phyloP scores from a whole-genome alignment of 2,888 invertebrate genomes.

The Caenorhabditis sulstoni region DNA sequence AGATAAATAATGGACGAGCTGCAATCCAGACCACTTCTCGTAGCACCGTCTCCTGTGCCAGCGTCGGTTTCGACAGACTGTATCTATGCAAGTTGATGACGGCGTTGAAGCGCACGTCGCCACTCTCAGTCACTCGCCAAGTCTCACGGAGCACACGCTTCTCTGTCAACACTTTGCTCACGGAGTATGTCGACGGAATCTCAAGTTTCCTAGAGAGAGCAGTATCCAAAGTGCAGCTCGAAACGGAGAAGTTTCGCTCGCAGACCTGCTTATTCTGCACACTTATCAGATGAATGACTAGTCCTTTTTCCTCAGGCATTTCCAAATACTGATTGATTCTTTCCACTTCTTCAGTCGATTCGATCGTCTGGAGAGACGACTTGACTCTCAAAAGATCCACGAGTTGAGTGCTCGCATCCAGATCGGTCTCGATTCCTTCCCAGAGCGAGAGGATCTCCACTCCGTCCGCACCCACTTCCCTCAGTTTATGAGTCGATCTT shows the following conservation, averaged over 20 bases:
- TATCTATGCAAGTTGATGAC: slow-evolving; percentile 72
- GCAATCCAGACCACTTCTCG: slow-evolving; percentile 69
- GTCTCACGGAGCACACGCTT: slow-evolving; percentile 50
- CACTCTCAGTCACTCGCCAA: slow-evolving; percentile 56
- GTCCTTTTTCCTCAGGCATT: slow-evolving; percentile 55
- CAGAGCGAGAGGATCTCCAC: slow-evolving; percentile 73
- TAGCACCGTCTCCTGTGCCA: slow-evolving; percentile 61
- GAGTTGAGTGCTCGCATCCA: slow-evolving; percentile 71
- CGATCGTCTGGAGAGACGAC: slow-evolving; percentile 67
- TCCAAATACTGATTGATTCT: slow-evolving; percentile 58
- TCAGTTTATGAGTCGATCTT: slow-evolving; percentile 43
- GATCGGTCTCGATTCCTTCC: slow-evolving; percentile 73
- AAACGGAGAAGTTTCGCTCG: slow-evolving; percentile 35
- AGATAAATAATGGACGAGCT: slow-evolving; percentile 68
- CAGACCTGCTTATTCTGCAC: slow-evolving; percentile 42
- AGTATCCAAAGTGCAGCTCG: slow-evolving; percentile 41
- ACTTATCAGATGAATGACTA: slow-evolving; percentile 40
- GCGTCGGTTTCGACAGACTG: slow-evolving; percentile 65
- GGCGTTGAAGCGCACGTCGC: slow-evolving; percentile 65
- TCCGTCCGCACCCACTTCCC: slow-evolving; percentile 68
- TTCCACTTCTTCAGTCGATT: slow-evolving; percentile 68
- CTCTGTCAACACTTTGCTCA: slow-evolving; percentile 52
- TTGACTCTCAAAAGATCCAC: slow-evolving; percentile 51
- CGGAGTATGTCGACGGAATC: slow-evolving; percentile 36
- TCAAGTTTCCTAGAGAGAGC: slow-evolving; percentile 36